phyloP scores from a whole-genome alignment of 2,113 vertebrate species.

The Corythoichthys intestinalis region DNA sequence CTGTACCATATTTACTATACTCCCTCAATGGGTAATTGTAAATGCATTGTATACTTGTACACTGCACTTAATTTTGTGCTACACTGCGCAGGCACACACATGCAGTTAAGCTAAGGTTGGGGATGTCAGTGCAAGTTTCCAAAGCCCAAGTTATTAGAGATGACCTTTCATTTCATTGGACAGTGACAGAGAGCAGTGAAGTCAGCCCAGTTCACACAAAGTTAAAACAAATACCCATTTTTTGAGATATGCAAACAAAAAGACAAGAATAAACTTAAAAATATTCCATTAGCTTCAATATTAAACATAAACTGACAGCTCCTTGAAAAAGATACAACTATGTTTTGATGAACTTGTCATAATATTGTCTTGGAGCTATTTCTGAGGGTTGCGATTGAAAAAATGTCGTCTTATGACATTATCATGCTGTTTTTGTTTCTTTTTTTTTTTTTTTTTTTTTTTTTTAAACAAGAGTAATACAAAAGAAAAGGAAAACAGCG shows the following conservation, averaged over 20 bases:
- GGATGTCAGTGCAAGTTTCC: too few species aligned
- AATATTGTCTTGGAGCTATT: conserved; percentile 5
- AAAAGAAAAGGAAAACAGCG: conserved; percentile 6
- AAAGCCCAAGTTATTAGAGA: too few species aligned
- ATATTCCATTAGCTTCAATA: conserved; percentile 22
- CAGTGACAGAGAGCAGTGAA: background rate
- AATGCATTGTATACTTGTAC: too few species aligned
- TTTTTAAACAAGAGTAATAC: background rate
- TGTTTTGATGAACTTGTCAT: conserved; percentile 24
- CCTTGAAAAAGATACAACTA: conserved; percentile 23
- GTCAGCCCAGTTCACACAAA: background rate
- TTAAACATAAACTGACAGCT: conserved; percentile 28
- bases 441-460: background rate
- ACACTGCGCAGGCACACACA: too few species aligned
- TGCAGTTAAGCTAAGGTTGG: too few species aligned
- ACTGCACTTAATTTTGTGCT: too few species aligned
- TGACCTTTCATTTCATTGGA: too few species aligned
- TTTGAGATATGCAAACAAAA: conserved; percentile 58
- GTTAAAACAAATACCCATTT: conserved; percentile 7
- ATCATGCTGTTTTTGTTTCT: background rate
- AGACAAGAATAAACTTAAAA: conserved; percentile 58
- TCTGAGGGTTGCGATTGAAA: conserved; percentile 3
- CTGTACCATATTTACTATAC: background rate
- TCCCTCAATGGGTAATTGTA: too few species aligned
- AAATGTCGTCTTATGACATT: conserved; percentile 4